Evolutionary conservation across 2,113 vertebrate genomes (phyloP).

Genomic region (Poecile atricapillus): DNA sequence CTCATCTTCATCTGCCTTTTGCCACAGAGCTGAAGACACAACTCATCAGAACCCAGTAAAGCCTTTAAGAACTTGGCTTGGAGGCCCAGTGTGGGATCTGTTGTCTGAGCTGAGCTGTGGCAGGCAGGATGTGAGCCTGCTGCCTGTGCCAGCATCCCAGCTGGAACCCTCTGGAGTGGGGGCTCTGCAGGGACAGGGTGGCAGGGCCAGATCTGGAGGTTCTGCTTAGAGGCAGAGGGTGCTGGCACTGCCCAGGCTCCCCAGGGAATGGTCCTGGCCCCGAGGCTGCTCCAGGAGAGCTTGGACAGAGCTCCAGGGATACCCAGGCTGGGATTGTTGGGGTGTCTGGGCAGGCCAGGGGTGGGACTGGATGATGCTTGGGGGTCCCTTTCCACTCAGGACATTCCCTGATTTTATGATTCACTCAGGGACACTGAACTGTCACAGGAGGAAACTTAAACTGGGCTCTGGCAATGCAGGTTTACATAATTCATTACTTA

Average conservation of each 20-base stretch:
- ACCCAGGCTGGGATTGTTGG: not conserved
- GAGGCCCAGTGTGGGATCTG: not conserved
- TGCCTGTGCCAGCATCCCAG: not conserved
- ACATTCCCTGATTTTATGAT: not conserved
- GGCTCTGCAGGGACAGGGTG: not conserved
- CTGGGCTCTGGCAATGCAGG: not conserved
- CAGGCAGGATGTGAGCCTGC: not conserved
- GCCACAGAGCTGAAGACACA: not conserved
- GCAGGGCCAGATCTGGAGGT: not conserved
- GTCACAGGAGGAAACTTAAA: slow-evolving; percentile 7
- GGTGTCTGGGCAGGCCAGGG: not conserved
- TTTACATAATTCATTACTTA: slow-evolving; percentile 29
- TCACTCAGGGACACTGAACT: not conserved
- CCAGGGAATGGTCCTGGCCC: not conserved
- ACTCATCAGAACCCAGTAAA: not conserved
- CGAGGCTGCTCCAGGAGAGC: rapidly evolving
- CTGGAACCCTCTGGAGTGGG: rapidly evolving
- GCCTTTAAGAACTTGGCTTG: not conserved
- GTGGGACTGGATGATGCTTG: not conserved
- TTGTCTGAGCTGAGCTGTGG: not conserved
- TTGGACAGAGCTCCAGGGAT: rapidly evolving
- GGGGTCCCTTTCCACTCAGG: not conserved
- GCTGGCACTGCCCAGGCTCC: not conserved
- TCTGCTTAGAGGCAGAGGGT: not conserved
- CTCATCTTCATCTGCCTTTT: not conserved